These are phyloP conservation scores for Cataglyphis altisquamis DNA, from an alignment of 2,888 invertebrate species.

Conservation along the genomic window DNA sequence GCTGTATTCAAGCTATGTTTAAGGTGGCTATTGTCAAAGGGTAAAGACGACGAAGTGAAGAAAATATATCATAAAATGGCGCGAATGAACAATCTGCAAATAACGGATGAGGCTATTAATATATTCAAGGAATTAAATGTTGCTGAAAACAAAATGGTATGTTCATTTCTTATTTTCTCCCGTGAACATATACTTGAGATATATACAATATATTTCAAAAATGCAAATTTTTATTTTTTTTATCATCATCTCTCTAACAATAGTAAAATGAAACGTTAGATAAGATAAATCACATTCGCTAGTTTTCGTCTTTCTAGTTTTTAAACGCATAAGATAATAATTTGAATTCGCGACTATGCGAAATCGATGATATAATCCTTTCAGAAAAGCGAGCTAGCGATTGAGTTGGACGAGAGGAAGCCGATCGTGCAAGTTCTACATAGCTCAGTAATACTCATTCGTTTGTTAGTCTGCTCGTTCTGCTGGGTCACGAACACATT, in stretches of 20 bases:
- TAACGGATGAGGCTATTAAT: slow-evolving; percentile 87
- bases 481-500: slow-evolving; percentile 94
- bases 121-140: slow-evolving; percentile 82
- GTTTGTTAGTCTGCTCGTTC: slow-evolving; percentile 90
- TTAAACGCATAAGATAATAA: neutral
- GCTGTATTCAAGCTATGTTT: slow-evolving; percentile 66
- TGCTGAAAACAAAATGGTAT: slow-evolving; percentile 65
- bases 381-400: slow-evolving; percentile 55
- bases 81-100: slow-evolving; percentile 88
- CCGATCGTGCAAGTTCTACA: slow-evolving; percentile 86
- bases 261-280: neutral
- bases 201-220: neutral
- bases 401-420: slow-evolving; percentile 50
- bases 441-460: slow-evolving; percentile 87
- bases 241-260: neutral
- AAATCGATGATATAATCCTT: slow-evolving; percentile 28
- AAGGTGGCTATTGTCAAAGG: slow-evolving; percentile 91
- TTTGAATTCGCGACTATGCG: neutral
- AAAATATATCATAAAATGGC: slow-evolving; percentile 89
- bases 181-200: neutral
- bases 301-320: neutral
- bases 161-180: neutral
- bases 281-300: neutral
- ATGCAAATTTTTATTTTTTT: neutral
- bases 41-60: slow-evolving; percentile 88